phyloP scores from a whole-genome alignment of 2,113 vertebrate genomes.

The Clarias gariepinus region DNA sequence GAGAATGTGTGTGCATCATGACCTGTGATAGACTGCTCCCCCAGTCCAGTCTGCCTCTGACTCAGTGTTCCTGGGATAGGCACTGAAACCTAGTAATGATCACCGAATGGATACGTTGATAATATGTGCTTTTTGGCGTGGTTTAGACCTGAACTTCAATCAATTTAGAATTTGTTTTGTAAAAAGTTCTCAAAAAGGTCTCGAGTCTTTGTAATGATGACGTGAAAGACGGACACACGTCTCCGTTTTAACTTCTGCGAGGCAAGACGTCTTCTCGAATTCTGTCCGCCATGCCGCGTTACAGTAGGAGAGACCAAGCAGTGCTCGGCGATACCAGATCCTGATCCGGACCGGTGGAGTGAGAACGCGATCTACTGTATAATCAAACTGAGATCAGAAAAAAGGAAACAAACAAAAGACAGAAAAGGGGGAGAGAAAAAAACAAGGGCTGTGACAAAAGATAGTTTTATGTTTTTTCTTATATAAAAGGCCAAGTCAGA shows the following conservation, averaged over 20 bases:
- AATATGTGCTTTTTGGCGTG: not conserved
- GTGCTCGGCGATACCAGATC: not conserved
- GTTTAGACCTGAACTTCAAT: not conserved
- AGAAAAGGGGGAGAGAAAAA: not conserved
- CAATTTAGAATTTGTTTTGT: not conserved
- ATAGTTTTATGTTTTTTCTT: too few species aligned
- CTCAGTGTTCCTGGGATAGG: not conserved
- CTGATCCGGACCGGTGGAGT: not conserved
- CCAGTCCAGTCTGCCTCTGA: not conserved
- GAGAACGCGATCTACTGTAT: not conserved
- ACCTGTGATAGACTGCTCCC: not conserved
- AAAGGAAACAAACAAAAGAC: too few species aligned
- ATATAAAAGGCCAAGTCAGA: constrained; percentile 1
- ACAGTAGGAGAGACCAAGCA: too few species aligned
- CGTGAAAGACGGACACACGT: not conserved
- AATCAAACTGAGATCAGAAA: too few species aligned
- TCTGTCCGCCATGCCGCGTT: too few species aligned
- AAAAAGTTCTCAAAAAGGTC: not conserved
- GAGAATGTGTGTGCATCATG: not conserved
- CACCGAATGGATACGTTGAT: not conserved
- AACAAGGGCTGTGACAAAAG: not conserved
- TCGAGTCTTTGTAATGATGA: too few species aligned
- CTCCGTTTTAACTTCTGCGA: not conserved
- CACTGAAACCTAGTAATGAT: not conserved
- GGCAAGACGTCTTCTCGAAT: not conserved